A percentile compares a stretch with the other conserved stretches of the same genome.
phyloP scores from a whole-genome alignment of 2,113 vertebrate species.

The Vidua chalybeata region DNA sequence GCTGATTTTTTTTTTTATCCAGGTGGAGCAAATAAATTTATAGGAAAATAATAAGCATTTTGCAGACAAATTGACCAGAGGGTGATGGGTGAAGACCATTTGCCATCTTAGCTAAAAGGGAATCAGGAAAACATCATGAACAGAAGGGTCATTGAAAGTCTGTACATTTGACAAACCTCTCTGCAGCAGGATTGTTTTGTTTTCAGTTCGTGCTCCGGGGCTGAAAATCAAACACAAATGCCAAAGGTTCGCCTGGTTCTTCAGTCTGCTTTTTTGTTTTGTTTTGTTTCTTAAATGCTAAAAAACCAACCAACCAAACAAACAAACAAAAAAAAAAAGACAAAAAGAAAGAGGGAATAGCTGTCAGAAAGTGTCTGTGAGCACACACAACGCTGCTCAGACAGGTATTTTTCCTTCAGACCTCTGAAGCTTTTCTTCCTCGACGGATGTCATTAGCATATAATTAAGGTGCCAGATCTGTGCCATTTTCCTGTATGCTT shows the following conservation, averaged over 20 bases:
- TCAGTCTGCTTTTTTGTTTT: not conserved
- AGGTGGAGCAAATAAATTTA: not conserved
- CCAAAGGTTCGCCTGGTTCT: constrained; percentile 10
- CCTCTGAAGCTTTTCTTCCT: not conserved
- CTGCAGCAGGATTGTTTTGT: constrained; percentile 36
- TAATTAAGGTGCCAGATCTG: constrained; percentile 30
- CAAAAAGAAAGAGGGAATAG: not conserved
- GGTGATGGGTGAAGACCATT: not conserved
- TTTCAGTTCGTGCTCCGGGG: not conserved
- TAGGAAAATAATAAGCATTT: not conserved
- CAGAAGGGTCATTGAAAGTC: not conserved
- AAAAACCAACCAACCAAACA: not conserved
- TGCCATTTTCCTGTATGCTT: constrained; percentile 3
- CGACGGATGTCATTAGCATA: constrained; percentile 33
- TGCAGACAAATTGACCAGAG: not conserved
- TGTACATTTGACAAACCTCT: not conserved
- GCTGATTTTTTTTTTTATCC: not conserved
- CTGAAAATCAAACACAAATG: constrained; percentile 34
- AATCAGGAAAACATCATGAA: not conserved
- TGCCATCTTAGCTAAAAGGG: not conserved
- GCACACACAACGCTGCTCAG: not conserved
- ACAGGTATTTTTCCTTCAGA: not conserved
- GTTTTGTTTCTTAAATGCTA: not conserved
- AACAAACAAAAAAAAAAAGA: not conserved
- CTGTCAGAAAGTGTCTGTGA: not conserved